Base-by-base conservation (phyloP, 2,113 vertebrate species). In the Cercocebus atys region DNA sequence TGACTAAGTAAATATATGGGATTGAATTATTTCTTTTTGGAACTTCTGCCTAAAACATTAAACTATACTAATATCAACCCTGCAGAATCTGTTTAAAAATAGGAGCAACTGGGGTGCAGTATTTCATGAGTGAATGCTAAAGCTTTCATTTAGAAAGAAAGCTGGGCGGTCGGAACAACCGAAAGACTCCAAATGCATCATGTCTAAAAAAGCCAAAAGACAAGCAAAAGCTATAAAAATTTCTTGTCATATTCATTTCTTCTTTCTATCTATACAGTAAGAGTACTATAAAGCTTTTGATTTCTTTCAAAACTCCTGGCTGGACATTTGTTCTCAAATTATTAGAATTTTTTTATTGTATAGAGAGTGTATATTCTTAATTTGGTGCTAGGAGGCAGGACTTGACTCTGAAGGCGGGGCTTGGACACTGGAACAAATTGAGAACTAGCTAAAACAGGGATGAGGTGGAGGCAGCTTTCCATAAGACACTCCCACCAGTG, bases 71-170 rank as follows among this genome's bases (percentile, higher is more conserved):
- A 96, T 95, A 98, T 96, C 95, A 98, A 59, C 93, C 87, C 87
- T 94, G 75, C 32, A 97, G 90, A 98, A 95, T 97, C 68, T 98
- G 61, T 98, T 98, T 98, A 97, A 98, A 98, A 98, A 98, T 98
- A 98, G 96, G 96, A 98, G 95, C 94, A 97, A 95, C 96, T 92
- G 30, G 94, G 97, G 45, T 90, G 45, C 79, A 95, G 23, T 97
- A 90, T 98, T 98, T 97, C 90, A 66, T 96, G 79, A 93, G 14
- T 92, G 88, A 97, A 97, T 82, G 75, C 61, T 93, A 89, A 93
- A 95, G 88, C 43, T 94, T 83, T 95, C 35, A 10, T 59, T 90
- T 17, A 50, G 40, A 91, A 97, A 90, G 80, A 70, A 97, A 97
- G 59, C 90, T 0, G 8, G 45, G 88, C 89, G 96, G 84, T 88